These are phyloP conservation scores for Cryptus viduatorius DNA, from an alignment of 2,888 invertebrate species.

Conservation along the genomic window DNA sequence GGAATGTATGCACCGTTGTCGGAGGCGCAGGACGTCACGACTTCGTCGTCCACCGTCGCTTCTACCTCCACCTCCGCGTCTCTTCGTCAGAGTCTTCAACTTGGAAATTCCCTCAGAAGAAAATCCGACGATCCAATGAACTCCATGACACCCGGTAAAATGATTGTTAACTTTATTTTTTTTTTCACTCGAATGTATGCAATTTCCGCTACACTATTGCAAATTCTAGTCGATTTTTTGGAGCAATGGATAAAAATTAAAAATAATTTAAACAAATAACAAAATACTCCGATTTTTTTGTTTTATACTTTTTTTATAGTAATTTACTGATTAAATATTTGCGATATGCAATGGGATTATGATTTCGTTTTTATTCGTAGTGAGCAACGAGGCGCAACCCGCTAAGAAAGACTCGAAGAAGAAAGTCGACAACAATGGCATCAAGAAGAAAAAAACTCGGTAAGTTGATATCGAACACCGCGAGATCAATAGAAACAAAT, in stretches of 20 bases:
- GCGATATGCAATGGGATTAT: neutral
- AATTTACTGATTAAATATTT: neutral
- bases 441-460: conserved; percentile 97
- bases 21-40: conserved; percentile 85
- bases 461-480: conserved; percentile 82
- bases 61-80: conserved; percentile 84
- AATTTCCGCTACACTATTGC: too few relatives aligned
- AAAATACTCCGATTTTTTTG: too few relatives aligned
- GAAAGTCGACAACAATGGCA: conserved; percentile 93
- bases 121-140: conserved; percentile 81
- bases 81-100: conserved; percentile 79
- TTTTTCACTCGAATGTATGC: neutral
- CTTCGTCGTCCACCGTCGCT: conserved; percentile 82
- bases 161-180: neutral
- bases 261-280: neutral
- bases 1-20: conserved; percentile 82
- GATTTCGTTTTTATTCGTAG: conserved; percentile 72
- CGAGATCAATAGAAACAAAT: neutral
- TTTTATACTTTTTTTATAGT: neutral
- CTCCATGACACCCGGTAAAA: conserved; percentile 79
- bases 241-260: neutral
- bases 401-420: conserved; percentile 90
- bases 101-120: conserved; percentile 81
- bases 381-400: conserved; percentile 81
- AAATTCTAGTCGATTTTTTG: neutral